Conservation (phyloP, 2,888 invertebrate genomes). For the Hemithea aestivaria region DNA sequence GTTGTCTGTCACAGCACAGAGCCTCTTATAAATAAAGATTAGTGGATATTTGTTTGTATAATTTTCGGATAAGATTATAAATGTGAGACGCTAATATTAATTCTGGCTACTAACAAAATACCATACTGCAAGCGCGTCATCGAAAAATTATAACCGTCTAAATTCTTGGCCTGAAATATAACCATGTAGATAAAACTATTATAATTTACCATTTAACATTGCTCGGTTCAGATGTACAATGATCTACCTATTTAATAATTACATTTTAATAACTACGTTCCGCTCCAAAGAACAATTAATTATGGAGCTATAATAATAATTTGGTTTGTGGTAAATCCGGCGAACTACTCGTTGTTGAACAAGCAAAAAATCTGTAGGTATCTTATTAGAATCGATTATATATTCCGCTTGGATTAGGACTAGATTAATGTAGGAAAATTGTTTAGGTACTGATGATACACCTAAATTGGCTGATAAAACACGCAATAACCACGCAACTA, state of each 20-base stretch:
- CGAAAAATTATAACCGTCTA: slow-evolving; percentile 1
- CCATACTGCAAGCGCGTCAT: slow-evolving; percentile 15
- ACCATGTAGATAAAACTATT: too few species aligned
- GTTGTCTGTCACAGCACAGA: too few species aligned
- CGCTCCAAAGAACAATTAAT: slow-evolving; percentile 22
- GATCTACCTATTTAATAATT: slow-evolving; percentile 20
- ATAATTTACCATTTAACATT: too few species aligned
- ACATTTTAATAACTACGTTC: slow-evolving; percentile 24
- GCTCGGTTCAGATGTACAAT: too few species aligned
- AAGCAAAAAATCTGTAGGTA: slow-evolving; percentile 13
- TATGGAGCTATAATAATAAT: slow-evolving; percentile 16
- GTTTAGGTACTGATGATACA: too few species aligned
- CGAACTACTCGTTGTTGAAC: slow-evolving; percentile 3
- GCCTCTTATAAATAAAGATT: too few species aligned
- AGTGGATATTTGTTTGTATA: too few species aligned
- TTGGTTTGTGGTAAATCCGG: slow-evolving; percentile 23
- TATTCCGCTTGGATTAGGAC: too few species aligned
- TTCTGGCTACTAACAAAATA: slow-evolving; percentile 8
- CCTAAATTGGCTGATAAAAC: too few species aligned
- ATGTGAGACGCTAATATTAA: slow-evolving; percentile 9
- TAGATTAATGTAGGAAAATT: too few species aligned
- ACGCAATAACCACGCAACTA: too few species aligned
- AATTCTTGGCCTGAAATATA: slow-evolving; percentile 4
- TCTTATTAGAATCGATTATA: slow-evolving; percentile 2
- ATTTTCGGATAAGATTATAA: slow-evolving; percentile 19